Conservation (phyloP, 1,140 invertebrate genomes). For the Drosophila ogumai region DNA sequence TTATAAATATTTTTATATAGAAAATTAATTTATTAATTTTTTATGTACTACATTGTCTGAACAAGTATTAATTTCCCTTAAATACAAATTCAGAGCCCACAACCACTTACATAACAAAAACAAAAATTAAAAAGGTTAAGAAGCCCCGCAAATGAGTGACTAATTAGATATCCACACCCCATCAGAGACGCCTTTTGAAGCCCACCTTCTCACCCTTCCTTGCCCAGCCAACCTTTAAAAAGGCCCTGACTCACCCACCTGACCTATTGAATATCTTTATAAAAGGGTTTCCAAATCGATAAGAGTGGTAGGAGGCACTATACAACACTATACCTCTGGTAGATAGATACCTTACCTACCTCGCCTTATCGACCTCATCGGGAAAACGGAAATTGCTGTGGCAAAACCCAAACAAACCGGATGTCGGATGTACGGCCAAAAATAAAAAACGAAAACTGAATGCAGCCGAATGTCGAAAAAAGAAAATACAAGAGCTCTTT, state of each 20-base stretch:
- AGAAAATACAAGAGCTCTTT: slow-evolving; percentile 23
- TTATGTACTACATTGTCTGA: neutral
- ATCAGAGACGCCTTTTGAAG: neutral
- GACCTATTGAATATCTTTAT: slow-evolving; percentile 43
- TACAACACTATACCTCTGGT: neutral
- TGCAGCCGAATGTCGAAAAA: slow-evolving; percentile 25
- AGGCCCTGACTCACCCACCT: slow-evolving; percentile 48
- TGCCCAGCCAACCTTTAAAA: neutral
- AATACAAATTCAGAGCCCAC: neutral
- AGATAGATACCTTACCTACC: neutral
- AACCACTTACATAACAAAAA: slow-evolving; percentile 4
- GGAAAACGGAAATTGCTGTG: slow-evolving; percentile 41
- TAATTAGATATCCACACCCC: slow-evolving; percentile 56
- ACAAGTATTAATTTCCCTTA: neutral
- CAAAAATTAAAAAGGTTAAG: slow-evolving; percentile 17
- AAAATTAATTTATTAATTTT: neutral
- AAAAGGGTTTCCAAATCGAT: slow-evolving; percentile 37
- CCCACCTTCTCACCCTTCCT: slow-evolving; percentile 9
- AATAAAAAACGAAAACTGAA: slow-evolving; percentile 1
- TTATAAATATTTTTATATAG: no score
- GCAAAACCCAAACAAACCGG: slow-evolving; percentile 43
- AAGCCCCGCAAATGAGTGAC: slow-evolving; percentile 37
- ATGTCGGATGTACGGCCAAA: slow-evolving; percentile 46
- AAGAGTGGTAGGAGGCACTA: neutral
- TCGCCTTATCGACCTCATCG: slow-evolving; percentile 11